Conservation (phyloP, 2,113 vertebrate genomes). For the Peromyscus californicus region DNA sequence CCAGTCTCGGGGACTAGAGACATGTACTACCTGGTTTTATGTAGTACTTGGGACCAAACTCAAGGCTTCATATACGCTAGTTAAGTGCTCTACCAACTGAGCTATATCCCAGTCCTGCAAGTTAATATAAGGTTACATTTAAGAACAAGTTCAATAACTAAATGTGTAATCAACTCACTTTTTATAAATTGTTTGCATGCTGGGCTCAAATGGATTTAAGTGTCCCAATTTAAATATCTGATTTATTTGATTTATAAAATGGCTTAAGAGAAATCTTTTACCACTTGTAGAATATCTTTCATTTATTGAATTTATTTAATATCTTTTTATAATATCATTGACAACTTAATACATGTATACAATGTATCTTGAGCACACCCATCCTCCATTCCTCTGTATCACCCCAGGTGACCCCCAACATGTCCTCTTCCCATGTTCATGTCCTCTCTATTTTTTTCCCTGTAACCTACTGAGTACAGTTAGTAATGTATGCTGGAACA, state of each 20-base stretch:
- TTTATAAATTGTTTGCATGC: conserved; percentile 23
- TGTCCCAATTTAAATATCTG: conserved; percentile 53
- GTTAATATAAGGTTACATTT: conserved; percentile 36
- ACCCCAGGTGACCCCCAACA: background rate
- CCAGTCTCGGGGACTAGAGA: background rate
- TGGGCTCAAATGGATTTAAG: conserved; percentile 10
- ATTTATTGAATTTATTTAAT: background rate
- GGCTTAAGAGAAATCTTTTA: conserved; percentile 34
- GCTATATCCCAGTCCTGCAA: background rate
- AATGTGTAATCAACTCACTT: background rate
- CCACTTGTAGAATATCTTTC: background rate
- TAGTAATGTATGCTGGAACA: background rate
- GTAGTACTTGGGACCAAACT: background rate
- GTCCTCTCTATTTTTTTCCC: background rate
- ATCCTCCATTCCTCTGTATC: background rate
- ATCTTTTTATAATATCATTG: background rate
- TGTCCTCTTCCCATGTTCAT: background rate
- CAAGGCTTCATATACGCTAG: background rate
- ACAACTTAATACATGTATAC: background rate
- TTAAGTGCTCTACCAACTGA: background rate
- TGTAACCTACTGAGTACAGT: background rate
- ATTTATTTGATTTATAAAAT: conserved; percentile 39
- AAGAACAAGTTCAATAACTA: conserved; percentile 16
- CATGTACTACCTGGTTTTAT: background rate
- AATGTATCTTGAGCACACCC: background rate